phyloP scores from a whole-genome alignment of 2,888 invertebrate species.

The Callimorpha dominula region DNA sequence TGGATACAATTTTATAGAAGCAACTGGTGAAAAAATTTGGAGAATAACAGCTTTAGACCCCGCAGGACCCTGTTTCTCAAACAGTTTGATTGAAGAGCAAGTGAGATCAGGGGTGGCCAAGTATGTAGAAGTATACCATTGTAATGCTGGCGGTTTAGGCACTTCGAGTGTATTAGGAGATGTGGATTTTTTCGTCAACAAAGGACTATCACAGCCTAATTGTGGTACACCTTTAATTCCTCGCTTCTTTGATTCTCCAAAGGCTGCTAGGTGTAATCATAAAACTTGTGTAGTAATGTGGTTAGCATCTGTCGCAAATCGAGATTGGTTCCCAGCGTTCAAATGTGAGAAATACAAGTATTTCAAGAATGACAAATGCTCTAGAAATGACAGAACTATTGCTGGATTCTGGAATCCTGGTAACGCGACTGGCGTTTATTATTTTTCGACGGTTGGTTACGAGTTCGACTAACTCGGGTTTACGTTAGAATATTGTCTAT shows the following conservation, averaged over 20 bases:
- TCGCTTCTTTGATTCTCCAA: constrained; percentile 70
- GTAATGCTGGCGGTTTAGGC: constrained; percentile 85
- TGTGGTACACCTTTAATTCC: constrained; percentile 77
- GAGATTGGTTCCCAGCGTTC: constrained; percentile 68
- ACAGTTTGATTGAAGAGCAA: constrained; percentile 74
- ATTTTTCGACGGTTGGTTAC: constrained; percentile 72
- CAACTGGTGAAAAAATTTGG: constrained; percentile 66
- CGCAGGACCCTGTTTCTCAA: constrained; percentile 80
- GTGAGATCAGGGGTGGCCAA: constrained; percentile 85
- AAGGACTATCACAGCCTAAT: constrained; percentile 85
- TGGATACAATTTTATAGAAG: constrained; percentile 66
- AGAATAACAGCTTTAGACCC: constrained; percentile 79
- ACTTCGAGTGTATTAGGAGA: constrained; percentile 83
- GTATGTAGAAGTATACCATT: constrained; percentile 88
- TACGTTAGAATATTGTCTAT: too few relatives aligned
- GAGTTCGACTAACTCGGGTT: constrained; percentile 28
- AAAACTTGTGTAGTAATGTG: constrained; percentile 74
- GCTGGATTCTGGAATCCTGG: constrained; percentile 79
- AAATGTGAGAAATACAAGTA: constrained; percentile 72
- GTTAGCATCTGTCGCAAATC: constrained; percentile 71
- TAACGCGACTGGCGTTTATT: constrained; percentile 74
- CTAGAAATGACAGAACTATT: constrained; percentile 61
- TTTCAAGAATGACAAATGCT: constrained; percentile 68
- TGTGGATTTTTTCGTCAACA: constrained; percentile 87
- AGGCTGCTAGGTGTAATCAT: constrained; percentile 78